These are phyloP conservation scores for Erebia palarica DNA, from an alignment of 2,888 invertebrate species.

Conservation along the genomic window DNA sequence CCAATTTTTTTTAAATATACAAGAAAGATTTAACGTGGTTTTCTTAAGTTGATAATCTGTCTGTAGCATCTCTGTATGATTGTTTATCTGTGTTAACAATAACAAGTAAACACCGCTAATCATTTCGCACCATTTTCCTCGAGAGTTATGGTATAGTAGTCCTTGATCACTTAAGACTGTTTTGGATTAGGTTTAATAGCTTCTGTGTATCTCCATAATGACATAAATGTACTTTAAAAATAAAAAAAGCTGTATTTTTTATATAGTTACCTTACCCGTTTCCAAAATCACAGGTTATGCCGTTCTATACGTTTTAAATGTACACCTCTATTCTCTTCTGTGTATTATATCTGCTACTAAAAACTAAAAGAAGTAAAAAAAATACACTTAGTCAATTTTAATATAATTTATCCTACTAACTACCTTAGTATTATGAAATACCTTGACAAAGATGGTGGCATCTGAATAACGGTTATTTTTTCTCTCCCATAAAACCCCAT, in stretches of 20 bases:
- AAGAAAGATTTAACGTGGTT: too few relatives aligned
- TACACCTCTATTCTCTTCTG: too few relatives aligned
- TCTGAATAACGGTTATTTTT: too few relatives aligned
- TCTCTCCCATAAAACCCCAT: too few relatives aligned
- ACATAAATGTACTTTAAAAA: slow-evolving; percentile 3
- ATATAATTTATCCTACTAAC: too few relatives aligned
- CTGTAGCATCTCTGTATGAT: not conserved
- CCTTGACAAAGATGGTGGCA: too few relatives aligned
- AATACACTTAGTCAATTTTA: too few relatives aligned
- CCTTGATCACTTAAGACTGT: slow-evolving; percentile 10
- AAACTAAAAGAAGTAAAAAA: too few relatives aligned
- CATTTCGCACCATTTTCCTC: slow-evolving; percentile 21
- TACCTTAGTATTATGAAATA: too few relatives aligned
- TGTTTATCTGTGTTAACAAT: not conserved
- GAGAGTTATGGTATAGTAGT: slow-evolving; percentile 9
- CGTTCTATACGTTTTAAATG: not conserved
- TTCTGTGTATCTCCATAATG: slow-evolving; percentile 3
- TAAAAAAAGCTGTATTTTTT: slow-evolving; percentile 2
- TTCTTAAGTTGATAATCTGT: not conserved
- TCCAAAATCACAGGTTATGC: not conserved
- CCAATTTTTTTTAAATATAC: too few relatives aligned
- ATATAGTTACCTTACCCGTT: not conserved
- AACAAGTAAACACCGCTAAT: slow-evolving; percentile 9
- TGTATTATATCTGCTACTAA: too few relatives aligned
- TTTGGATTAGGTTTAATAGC: slow-evolving; percentile 16